Evolutionary conservation across 2,113 vertebrate genomes (phyloP), one percentile per base, ranked within the genome.

Genomic region (Cynopterus brachyotis): DNA sequence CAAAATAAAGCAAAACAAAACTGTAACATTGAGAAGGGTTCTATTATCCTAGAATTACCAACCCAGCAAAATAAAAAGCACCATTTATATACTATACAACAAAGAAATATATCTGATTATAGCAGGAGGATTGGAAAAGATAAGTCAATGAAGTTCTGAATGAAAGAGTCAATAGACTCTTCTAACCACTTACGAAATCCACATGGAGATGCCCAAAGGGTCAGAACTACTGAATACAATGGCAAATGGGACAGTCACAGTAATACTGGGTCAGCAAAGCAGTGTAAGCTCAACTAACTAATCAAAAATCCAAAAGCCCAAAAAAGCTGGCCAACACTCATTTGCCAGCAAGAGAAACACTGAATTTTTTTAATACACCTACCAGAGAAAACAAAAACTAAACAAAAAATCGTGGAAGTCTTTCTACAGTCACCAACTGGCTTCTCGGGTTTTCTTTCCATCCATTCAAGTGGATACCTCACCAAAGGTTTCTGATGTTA

Each of bases 1-100:
- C 81, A 96, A 95, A 83, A 94, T 87, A 88, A 94, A 97, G 90
- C 91, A 70, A 92, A 97, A 94, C 40, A 95, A 88, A 95, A 70
- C 35, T 69, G 94, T 92, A 89, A 66, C 88, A 97, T 32, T 57
- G 64, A 94, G 72, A 95, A 91, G 85, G n/a, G 24, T 70, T 75
- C 89, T 35, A 89, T 96, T 79, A 91, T 84, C 37, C 75, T 88
- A 73, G 82, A 97, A 84, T 92, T 79, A 96, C 47, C 50, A 87
- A 81, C 64, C 67, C 67, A 91, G 72, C 85, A 66, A 86, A 96
- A 92, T 94, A 78, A 97, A 97, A 97, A 42, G 53, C 94, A 80
- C 15, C 53, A 83, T 95, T 96, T 89, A 94, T 84, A 75, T 79
- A 53, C 47, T 57, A 35, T 32, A 53, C 45, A 91, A 62, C 78